Conservation (phyloP, 2,113 vertebrate species). For the Channa maculata region DNA sequence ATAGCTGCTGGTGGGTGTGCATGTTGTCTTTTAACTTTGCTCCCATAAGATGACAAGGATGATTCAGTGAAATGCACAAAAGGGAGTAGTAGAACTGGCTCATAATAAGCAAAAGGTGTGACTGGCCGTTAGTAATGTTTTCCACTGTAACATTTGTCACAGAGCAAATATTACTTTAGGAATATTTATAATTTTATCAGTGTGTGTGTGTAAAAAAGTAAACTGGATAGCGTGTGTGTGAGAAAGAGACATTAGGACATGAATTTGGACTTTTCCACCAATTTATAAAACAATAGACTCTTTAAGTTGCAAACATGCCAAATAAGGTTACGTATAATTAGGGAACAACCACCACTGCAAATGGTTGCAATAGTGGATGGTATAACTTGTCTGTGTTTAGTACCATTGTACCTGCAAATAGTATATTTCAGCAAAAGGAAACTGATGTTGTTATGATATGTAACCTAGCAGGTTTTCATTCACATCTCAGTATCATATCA, state of each 20-base stretch:
- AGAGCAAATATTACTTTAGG: neutral
- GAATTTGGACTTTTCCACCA: neutral
- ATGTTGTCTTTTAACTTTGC: conserved; percentile 21
- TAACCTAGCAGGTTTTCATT: conserved; percentile 15
- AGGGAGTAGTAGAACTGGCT: conserved; percentile 11
- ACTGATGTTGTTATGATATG: conserved; percentile 1
- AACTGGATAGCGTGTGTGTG: neutral
- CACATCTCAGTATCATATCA: conserved; percentile 31
- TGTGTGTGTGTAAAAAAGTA: neutral
- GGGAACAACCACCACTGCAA: conserved; percentile 8
- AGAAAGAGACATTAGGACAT: neutral
- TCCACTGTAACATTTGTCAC: neutral
- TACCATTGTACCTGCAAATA: neutral
- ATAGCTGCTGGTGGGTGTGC: conserved; percentile 31
- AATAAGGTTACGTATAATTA: conserved; percentile 3
- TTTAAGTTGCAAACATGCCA: neutral
- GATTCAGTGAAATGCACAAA: conserved; percentile 28
- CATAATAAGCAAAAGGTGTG: neutral
- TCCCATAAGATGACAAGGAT: conserved; percentile 19
- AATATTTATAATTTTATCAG: conserved; percentile 11
- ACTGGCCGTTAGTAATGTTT: conserved; percentile 8
- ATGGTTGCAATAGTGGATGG: conserved; percentile 2
- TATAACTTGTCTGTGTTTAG: conserved; percentile 7
- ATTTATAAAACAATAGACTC: neutral
- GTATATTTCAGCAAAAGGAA: neutral